Base-by-base conservation (phyloP, 2,113 vertebrate genomes). In the Tenrec ecaudatus region DNA sequence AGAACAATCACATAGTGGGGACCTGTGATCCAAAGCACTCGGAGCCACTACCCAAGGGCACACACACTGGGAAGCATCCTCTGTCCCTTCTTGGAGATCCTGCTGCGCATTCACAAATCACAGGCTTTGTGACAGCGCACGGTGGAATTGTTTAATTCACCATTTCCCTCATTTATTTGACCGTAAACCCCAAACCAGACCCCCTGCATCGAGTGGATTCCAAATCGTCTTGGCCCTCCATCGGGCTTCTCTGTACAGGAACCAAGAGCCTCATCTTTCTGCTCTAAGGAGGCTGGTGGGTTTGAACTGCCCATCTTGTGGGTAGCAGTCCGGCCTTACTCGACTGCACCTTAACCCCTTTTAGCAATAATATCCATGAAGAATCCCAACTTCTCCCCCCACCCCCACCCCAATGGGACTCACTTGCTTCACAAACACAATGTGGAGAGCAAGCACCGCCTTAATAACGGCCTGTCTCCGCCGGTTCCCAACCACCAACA, bases 361-460 rank as follows among this genome's bases (percentile, higher is more conserved):
- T 79, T 82, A 25, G 82, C 87, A n/a, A 31, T 23, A 62, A 23
- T 9, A 40, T 38, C 86, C 81, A 16, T 64, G 11, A 20, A 20
- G 60, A 62, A 62, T 62, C 60, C 60, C 2, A 62, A 58, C 57
- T 3, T 22, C 22, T 62, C 60, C 75, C 64, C 69, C 64, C 57
- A 16, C 31, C 60, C 75, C 64, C 69, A 57, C 57, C 11, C 31
- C 27, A 7, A 19, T 64, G 25, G 58, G 36, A 69, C 68, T 82
- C 60, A 29, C 22, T 77, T 77, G 91, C 47, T 86, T 84, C 82
- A 71, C 40, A 95, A 95, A 7, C 83, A 47, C 31, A 53, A 53
- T 53, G 47, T 53, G 47, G 47, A 53, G 47, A 71, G 84, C 75
- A 94, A 94, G 40, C 22, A 57, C 27, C 33, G 16, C 68, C 78